Base-by-base conservation (phyloP, 2,797 vertebrate species). In the Dicrostonyx torquatus region DNA sequence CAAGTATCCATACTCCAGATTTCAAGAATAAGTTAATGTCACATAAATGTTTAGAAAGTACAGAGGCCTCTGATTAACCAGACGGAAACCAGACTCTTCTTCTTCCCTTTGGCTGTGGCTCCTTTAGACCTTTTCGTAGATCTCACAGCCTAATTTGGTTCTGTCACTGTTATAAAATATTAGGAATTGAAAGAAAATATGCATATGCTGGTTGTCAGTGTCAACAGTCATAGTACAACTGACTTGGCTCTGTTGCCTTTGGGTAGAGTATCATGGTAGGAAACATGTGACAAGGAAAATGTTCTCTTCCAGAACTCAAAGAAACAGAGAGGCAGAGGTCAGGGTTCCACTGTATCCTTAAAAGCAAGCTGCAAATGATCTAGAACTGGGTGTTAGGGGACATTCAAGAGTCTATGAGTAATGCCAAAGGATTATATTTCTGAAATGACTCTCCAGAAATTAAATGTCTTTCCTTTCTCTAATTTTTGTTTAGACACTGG, bases 1-100 rank as follows among this genome's bases (percentile, higher is more conserved):
- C n/a, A 40, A 85, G 64, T 90, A 86, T 96, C 77, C 34, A 55
- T 20, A 18, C 3, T 34, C 80, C 29, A 86, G 53, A 22, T 89
- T 40, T 66, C 86, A 76, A 14, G 26, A 18, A 76, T 4, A 83
- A 55, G 55, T 1, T 50, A 84, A 62, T 68, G 20, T 22, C 55
- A 70, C 2, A 2, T 86, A 83, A 75, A 64, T 53, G 5, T 79
- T 18, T 89, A 20, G 68, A 58, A 31, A 60, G 45, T 77, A 1
- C 2, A 73, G 26, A 75, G 3, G 5, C 72, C 0, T 37, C 26
- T 72, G 76, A 48, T 5, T 75, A 9, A 43, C 20, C 34, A 48
- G 6, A 24, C 45, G 68, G 37, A 79, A 90, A 10, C 6, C 40
- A 29, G 4, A 24, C 1, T 48, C 2, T 43, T 37, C 50, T 45